A percentile compares a stretch with the other conserved stretches of the same genome.
Conservation (phyloP, 2,113 vertebrate species). For the Misgurnus mizolepis region DNA sequence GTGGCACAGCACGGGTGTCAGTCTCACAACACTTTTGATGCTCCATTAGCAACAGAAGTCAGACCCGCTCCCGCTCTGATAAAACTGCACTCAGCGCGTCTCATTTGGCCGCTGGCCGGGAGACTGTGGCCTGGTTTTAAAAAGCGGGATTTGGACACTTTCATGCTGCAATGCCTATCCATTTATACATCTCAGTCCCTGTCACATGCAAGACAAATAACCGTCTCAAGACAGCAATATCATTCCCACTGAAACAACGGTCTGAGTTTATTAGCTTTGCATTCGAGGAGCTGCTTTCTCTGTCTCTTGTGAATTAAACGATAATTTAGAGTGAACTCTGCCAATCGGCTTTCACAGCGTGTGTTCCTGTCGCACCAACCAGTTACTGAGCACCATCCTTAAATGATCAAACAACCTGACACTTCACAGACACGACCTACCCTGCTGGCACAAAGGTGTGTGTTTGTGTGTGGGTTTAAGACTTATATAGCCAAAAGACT, state of each 20-base stretch:
- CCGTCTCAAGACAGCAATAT: not conserved
- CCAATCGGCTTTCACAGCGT: slow-evolving; percentile 42
- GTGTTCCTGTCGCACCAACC: slow-evolving; percentile 37
- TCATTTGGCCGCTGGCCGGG: slow-evolving; percentile 10
- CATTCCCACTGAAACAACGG: slow-evolving; percentile 12
- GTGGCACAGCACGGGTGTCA: not conserved
- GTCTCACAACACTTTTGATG: not conserved
- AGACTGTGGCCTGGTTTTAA: slow-evolving; percentile 27
- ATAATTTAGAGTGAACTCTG: slow-evolving; percentile 21
- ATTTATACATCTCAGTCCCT: not conserved
- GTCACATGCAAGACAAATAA: not conserved
- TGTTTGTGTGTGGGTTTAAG: not conserved
- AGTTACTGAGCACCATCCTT: slow-evolving; percentile 54
- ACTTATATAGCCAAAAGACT: not conserved
- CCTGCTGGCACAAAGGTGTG: slow-evolving; percentile 11
- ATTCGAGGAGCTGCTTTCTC: not conserved
- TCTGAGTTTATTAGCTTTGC: slow-evolving; percentile 28
- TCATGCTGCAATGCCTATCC: not conserved
- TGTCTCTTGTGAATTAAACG: slow-evolving; percentile 31
- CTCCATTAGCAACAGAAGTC: not conserved
- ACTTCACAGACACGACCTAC: slow-evolving; percentile 1
- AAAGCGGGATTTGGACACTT: not conserved
- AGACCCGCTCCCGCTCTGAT: not conserved
- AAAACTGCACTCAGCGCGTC: slow-evolving; percentile 15
- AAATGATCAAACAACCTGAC: slow-evolving; percentile 24